These are phyloP conservation scores for Pogonus chalceus DNA, from an alignment of 1,140 invertebrate genomes.

Conservation along the genomic window DNA sequence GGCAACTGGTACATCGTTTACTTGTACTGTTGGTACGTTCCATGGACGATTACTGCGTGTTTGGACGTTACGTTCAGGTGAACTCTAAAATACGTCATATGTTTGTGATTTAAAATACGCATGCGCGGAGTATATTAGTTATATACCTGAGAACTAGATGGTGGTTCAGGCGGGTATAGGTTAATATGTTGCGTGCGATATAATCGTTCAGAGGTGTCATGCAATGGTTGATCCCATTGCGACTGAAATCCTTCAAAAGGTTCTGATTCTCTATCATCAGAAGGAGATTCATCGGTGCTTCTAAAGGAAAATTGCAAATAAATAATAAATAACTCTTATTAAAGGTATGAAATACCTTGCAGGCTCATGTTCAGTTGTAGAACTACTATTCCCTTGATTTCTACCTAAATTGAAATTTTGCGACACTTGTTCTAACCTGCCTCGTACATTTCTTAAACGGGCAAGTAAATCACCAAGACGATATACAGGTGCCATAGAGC, in stretches of 20 bases:
- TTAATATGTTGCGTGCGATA: constrained; percentile 1
- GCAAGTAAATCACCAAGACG: neutral
- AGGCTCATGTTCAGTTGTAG: neutral
- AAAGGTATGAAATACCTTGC: neutral
- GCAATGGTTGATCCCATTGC: neutral
- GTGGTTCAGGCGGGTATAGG: neutral
- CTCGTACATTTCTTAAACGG: neutral
- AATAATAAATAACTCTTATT: neutral
- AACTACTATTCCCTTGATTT: neutral
- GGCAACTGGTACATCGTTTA: constrained; percentile 46
- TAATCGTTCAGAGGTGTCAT: neutral
- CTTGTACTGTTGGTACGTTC: constrained; percentile 46
- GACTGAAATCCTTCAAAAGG: constrained; percentile 1
- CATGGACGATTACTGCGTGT: constrained; percentile 14
- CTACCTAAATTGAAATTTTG: neutral
- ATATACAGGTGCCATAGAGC: neutral
- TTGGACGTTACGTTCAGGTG: neutral
- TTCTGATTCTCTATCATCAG: neutral
- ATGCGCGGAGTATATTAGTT: constrained; percentile 4
- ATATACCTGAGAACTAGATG: neutral
- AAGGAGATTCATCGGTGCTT: neutral
- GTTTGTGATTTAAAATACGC: no score
- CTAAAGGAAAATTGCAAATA: neutral
- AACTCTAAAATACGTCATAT: constrained; percentile 8
- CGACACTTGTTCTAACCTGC: neutral